Evolutionary conservation across 64 coral and sea anemone species (phyloP), one percentile per base, ranked within the genome.

Genomic region (Stichodactyla helianthus): DNA sequence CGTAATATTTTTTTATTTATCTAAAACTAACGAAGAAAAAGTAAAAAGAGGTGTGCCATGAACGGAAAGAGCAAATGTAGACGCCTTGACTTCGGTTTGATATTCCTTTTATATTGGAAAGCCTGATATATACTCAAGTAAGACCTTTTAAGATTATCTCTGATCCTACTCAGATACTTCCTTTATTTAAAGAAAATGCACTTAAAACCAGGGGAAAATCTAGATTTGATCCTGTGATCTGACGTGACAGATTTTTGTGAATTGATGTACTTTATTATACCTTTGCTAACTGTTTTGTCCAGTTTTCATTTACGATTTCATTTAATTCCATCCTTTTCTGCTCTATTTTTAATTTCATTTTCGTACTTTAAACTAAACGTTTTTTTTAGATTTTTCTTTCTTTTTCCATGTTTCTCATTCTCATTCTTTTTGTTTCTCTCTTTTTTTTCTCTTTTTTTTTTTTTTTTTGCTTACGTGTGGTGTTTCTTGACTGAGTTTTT

Each of bases 111-210:
- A 14, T 23, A 74, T 13, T 9, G 25, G 10, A 74, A 74, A 74
- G 68, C 9, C 18, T n/a, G 19, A 23, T 74, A 31, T 74, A 26
- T 27, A 74, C 22, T 74, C 31, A 74, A 74, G 68, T 13, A 74
- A 74, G 25, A 74, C 68, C 68, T 74, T 74, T 74, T 74, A 74
- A 74, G 68, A 74, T 74, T 27, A 74, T 74, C 68, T 9, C 68
- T 27, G 68, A 74, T 74, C 68, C n/a, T 35, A 74, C 26, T 31
- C 25, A 11, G 25, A 28, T 71, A 71, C 22, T 71, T 71, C 68
- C 68, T 71, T 71, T 25, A 13, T 71, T 28, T 4, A 8, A 8
- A 44, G 35, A 15, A 74, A 74, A 74, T 74, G 68, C 26, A 31
- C 68, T 74, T 74, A 74, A 74, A 74, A 11, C 31, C 7, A 28